phyloP scores from a whole-genome alignment of 2,797 vertebrate species.

The Natrix natrix region DNA sequence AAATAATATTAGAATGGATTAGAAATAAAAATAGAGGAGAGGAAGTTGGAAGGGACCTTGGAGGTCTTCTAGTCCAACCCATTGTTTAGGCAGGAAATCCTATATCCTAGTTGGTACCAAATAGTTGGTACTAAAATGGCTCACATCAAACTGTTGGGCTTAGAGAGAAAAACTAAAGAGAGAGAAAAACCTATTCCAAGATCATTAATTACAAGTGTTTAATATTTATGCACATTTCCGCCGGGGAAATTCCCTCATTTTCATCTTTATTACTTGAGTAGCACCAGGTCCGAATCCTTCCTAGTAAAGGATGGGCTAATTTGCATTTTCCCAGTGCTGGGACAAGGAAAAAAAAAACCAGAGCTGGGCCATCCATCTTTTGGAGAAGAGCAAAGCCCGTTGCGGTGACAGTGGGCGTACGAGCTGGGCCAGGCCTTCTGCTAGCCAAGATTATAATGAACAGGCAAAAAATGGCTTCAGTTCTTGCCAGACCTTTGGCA shows the following conservation, averaged over 20 bases:
- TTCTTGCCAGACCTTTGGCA: background rate
- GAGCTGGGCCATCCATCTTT: background rate
- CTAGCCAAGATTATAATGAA: background rate
- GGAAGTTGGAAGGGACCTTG: background rate
- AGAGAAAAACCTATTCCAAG: background rate
- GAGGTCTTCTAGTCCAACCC: background rate
- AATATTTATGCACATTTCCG: background rate
- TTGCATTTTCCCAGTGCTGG: background rate
- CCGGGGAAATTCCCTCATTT: background rate
- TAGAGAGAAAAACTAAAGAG: background rate
- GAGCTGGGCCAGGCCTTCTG: background rate
- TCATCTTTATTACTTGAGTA: background rate
- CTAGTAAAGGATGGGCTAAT: background rate
- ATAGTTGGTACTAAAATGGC: background rate
- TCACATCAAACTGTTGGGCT: background rate
- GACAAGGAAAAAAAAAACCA: background rate
- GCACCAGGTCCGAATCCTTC: background rate
- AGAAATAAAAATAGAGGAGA: no score
- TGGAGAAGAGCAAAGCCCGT: background rate
- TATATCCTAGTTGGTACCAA: background rate
- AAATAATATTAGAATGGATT: no score
- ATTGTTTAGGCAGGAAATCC: no score
- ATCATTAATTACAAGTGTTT: background rate
- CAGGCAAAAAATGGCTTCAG: background rate
- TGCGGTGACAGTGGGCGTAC: background rate